Evolutionary conservation across 1,140 invertebrate genomes (phyloP).

Genomic region (Hermatobates lingyangjiaoensis): DNA sequence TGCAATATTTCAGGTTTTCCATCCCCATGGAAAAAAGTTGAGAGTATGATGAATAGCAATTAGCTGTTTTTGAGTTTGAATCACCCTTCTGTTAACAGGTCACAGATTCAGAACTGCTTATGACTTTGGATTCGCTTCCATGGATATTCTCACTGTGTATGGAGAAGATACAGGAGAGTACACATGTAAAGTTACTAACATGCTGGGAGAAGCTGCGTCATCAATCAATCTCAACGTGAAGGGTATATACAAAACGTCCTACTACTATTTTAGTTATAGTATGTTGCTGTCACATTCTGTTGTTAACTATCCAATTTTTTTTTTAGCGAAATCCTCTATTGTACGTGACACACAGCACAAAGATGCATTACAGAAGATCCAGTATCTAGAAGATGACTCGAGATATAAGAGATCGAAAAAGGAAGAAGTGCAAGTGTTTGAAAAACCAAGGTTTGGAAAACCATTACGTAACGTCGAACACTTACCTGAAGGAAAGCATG

Average conservation of each 20-base stretch:
- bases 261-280: background rate
- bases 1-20: constrained; percentile 21
- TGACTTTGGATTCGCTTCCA: constrained; percentile 86
- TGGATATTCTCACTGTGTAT: constrained; percentile 83
- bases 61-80: constrained; percentile 28
- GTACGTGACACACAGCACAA: constrained; percentile 90
- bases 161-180: constrained; percentile 87
- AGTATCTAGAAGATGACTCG: constrained; percentile 73
- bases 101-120: constrained; percentile 79
- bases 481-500: constrained; percentile 67
- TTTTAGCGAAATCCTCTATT: constrained; percentile 59
- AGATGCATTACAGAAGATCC: constrained; percentile 77
- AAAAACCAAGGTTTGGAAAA: constrained; percentile 74
- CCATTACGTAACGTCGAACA: constrained; percentile 68
- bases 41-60: too few species aligned
- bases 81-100: constrained; percentile 30
- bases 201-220: constrained; percentile 57
- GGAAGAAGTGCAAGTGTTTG: constrained; percentile 53
- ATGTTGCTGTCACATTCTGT: background rate
- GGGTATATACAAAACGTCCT: constrained; percentile 37
- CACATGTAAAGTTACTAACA: constrained; percentile 75
- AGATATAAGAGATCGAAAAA: constrained; percentile 46
- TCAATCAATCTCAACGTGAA: constrained; percentile 62
- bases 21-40: too few species aligned
- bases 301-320: constrained; percentile 16